phyloP scores from a whole-genome alignment of 2,888 invertebrate genomes.

The Drosophila gaucha region DNA sequence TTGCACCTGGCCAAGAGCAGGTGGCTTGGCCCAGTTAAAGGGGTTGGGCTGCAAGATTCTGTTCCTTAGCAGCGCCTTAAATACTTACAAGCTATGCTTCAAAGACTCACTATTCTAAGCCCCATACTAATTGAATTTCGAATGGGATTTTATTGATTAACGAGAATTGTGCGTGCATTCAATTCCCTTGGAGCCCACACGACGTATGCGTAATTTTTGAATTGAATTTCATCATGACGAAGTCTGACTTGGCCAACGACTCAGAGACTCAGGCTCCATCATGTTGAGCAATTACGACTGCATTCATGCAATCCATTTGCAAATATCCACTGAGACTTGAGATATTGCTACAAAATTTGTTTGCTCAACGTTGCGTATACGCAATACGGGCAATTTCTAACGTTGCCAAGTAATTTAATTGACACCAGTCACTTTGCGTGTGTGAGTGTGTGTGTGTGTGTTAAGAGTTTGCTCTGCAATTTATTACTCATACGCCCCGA shows the following conservation, averaged over 20 bases:
- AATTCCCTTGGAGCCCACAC: conserved; percentile 1
- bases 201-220: conserved; percentile 24
- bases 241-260: neutral
- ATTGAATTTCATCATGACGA: conserved; percentile 16
- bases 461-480: conserved; percentile 5
- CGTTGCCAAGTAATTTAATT: conserved; percentile 36
- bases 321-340: conserved; percentile 19
- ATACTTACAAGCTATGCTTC: conserved; percentile 42
- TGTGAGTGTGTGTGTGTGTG: neutral
- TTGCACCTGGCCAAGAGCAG: conserved; percentile 38
- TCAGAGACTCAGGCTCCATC: too few species aligned
- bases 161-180: neutral
- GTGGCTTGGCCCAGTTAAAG: conserved; percentile 18
- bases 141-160: conserved; percentile 16
- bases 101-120: conserved; percentile 24
- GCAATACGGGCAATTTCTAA: conserved; percentile 13
- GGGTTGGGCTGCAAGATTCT: neutral
- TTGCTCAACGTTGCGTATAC: conserved; percentile 39
- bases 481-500: conserved; percentile 33
- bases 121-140: conserved; percentile 24
- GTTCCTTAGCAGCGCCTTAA: conserved; percentile 21
- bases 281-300: conserved; percentile 17
- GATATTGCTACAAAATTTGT: neutral
- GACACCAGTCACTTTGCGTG: conserved; percentile 18
- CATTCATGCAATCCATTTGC: conserved; percentile 31